Evolutionary conservation across 2,888 invertebrate species (phyloP).

Genomic region (Halictus ligatus): DNA sequence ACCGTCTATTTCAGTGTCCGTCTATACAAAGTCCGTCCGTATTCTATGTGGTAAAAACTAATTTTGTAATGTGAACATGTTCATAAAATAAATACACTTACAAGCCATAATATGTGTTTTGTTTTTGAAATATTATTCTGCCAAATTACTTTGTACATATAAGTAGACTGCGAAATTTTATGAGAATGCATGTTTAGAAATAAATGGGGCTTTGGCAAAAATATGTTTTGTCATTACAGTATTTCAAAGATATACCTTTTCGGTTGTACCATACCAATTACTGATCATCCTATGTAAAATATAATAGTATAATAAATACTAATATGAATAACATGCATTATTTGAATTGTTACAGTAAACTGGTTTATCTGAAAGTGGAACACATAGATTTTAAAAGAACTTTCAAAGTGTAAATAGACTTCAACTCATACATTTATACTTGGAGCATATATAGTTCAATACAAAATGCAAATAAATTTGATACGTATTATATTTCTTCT

Average conservation of each 20-base stretch:
- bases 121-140: background rate
- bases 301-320: no score
- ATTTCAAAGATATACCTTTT: no score
- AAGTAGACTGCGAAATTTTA: background rate
- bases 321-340: background rate
- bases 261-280: no score
- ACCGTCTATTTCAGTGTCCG: background rate
- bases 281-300: no score
- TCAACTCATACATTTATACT: background rate
- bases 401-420: background rate
- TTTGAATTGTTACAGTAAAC: conserved; percentile 30
- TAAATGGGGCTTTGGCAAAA: no score
- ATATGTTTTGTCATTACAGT: no score
- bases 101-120: background rate
- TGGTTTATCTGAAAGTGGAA: conserved; percentile 6
- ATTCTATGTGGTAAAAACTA: background rate
- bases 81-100: conserved; percentile 16
- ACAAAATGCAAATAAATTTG: conserved; percentile 72
- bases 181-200: no score
- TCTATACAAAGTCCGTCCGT: conserved; percentile 20
- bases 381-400: background rate
- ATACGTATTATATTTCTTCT: conserved; percentile 75
- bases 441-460: background rate
- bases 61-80: background rate
- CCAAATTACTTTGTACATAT: background rate